phyloP scores from a whole-genome alignment of 2,113 vertebrate genomes.

The Forbesichthys agassizii region DNA sequence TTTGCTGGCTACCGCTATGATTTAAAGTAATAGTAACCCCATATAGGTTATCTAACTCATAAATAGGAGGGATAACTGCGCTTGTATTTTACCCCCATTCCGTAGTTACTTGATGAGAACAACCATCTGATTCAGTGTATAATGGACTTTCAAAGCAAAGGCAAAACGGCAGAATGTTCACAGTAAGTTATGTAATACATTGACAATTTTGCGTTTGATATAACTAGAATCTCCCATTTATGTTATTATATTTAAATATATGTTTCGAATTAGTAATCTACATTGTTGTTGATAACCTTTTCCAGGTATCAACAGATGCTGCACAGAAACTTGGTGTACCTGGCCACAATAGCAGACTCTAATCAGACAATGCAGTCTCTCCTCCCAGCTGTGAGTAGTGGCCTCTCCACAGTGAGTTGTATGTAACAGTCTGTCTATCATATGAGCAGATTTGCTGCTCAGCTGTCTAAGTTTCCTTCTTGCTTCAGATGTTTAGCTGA shows the following conservation, averaged over 20 bases:
- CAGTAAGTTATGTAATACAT: conserved; percentile 85
- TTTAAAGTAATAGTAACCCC: not conserved
- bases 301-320: conserved; percentile 96
- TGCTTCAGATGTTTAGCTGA: not conserved
- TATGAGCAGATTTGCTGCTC: not conserved
- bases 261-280: too few relatives aligned
- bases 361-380: conserved; percentile 99
- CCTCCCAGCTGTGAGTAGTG: conserved; percentile 93
- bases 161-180: conserved; percentile 97
- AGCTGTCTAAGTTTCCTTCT: not conserved
- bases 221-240: not conserved
- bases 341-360: conserved; percentile 98
- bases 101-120: conserved; percentile 97
- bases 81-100: conserved; percentile 43
- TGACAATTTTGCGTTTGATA: not conserved
- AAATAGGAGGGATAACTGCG: conserved; percentile 2
- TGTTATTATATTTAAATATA: not conserved
- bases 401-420: not conserved
- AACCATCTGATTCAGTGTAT: conserved; percentile 99
- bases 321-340: conserved; percentile 97
- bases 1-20: too few relatives aligned
- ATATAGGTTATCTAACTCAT: not conserved
- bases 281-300: conserved; percentile 34
- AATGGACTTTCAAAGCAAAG: conserved; percentile 99
- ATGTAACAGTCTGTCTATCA: not conserved